Evolutionary conservation across 2,797 vertebrate genomes (phyloP), one percentile per base, ranked within the genome.

Genomic region (Capromys pilorides): DNA sequence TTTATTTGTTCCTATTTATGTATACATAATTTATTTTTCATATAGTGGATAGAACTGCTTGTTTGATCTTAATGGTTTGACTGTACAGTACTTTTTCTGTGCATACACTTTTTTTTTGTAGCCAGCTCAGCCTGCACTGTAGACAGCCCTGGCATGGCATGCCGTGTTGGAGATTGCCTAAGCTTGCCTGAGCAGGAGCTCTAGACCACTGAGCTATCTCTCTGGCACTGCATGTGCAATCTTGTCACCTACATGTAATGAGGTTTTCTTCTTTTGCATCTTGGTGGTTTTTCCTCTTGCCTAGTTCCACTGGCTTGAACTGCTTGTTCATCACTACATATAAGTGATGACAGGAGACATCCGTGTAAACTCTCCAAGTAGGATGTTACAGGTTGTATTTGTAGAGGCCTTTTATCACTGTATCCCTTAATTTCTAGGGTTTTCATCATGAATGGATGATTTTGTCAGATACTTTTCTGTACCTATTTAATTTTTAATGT

Each of bases 271-370:
- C 54, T 18, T 88, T 94, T 89, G 57, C 33, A 21, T 84, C 49
- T 66, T 87, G 86, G 78, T 3, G 41, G 10, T 36, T 79, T 86
- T 94, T 87, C 71, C 22, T 71, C 69, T 94, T 94, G 54, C 54
- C 33, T 78, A 73, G 51, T n/a, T 87, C 22, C 14, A 22, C 12
- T 67, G 49, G 28, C 62, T 94, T 62, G 82, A 83, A 79, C 86
- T 7, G 13, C 67, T 91, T 89, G 33, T 51, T 51, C 24, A 67
- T 62, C 49, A 66, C 36, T 83, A 45, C 94, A 94, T 78, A 73
- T 45, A 90, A 83, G 92, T 92, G 62, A 67, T 84, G 36, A 92
- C 66, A 86, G 49, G 91, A 89, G n/a, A 24, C 64, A 67, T 67
- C 71, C n/a, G 66, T 87, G 33, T 87, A 80, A 84, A 83, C 64